Conservation (phyloP, 2,888 invertebrate species). For the Elysia crispata region DNA sequence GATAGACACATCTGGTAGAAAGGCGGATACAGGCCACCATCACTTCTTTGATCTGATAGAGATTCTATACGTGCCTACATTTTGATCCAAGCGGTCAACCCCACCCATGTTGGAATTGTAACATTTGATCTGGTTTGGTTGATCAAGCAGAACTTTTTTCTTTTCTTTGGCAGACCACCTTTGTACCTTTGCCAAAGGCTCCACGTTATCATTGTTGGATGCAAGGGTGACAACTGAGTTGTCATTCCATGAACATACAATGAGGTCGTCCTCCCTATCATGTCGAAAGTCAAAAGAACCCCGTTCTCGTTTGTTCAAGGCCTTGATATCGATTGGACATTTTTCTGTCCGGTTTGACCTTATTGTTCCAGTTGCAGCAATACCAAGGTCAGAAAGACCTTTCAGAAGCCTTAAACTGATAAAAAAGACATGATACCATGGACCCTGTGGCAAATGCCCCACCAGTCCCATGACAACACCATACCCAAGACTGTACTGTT, state of each 20-base stretch:
- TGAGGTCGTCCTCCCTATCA: neutral
- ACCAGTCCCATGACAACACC: constrained; percentile 49
- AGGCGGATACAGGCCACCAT: constrained; percentile 23
- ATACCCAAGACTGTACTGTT: too few species aligned
- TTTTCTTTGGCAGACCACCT: constrained; percentile 12
- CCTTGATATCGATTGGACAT: neutral
- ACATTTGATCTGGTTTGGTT: neutral
- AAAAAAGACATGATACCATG: neutral
- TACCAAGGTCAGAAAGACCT: neutral
- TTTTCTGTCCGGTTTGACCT: neutral
- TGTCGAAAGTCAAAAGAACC: neutral
- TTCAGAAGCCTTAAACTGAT: neutral
- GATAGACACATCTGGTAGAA: neutral
- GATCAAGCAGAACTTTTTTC: neutral
- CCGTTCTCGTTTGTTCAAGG: neutral
- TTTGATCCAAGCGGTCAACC: neutral
- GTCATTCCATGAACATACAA: constrained; percentile 30
- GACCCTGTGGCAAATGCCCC: neutral
- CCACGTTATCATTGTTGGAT: constrained; percentile 5
- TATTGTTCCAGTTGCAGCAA: neutral
- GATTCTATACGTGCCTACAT: constrained; percentile 12
- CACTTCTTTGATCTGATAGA: constrained; percentile 21
- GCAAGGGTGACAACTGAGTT: constrained; percentile 23
- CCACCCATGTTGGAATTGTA: constrained; percentile 20
- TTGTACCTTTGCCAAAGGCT: constrained; percentile 10